Base-by-base conservation (phyloP, 2,113 vertebrate genomes). In the Rhadina sibilatrix region DNA sequence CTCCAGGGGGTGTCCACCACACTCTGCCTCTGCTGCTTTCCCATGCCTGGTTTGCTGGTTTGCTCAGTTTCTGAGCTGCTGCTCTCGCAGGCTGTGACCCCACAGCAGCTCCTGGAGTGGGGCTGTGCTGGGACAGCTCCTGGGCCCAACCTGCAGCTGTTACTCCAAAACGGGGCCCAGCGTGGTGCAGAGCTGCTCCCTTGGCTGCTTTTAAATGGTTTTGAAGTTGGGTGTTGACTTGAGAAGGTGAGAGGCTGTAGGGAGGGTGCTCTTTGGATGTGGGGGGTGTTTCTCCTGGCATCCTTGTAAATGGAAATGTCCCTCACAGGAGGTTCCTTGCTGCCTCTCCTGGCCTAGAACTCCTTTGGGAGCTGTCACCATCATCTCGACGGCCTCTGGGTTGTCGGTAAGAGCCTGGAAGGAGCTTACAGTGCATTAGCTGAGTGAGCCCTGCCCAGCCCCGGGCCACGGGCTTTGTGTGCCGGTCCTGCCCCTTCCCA, bases 61-160 rank as follows among this genome's bases (percentile, higher is more conserved):
- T 54, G n/a, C 15, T 24, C 16, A 21, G 40, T 2, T 49, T 22
- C 8, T 5, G 53, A 80, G 71, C 71, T 80, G 49, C 76, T 9
- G 1, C 3, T 33, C 13, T 44, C 44, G 38, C 66, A 53, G 61
- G 37, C 46, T 3, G 5, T 30, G 44, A 9, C 9, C 37, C 2
- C 1, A 4, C 2, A 2, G 12, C 1, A 1, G 59, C 75, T 47
- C 54, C 59, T 46, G 56, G 3, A 10, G 71, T 1, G 31, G 40
- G 25, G 14, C 33, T 6, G n/a, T 31, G 16, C 11, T 60, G 74
- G 61, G 82, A 13, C 2, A 70, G 47, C 68, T 59, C 49, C 79
- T 3, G 5, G 33, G 2, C 49, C 64, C 65, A 38, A 18, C 50
- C 60, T 22, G 12, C 56, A 66, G 66, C 70, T 68, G 47, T 24